Evolutionary conservation across 1,140 invertebrate species (phyloP).

Genomic region (Eubasilissa regina): DNA sequence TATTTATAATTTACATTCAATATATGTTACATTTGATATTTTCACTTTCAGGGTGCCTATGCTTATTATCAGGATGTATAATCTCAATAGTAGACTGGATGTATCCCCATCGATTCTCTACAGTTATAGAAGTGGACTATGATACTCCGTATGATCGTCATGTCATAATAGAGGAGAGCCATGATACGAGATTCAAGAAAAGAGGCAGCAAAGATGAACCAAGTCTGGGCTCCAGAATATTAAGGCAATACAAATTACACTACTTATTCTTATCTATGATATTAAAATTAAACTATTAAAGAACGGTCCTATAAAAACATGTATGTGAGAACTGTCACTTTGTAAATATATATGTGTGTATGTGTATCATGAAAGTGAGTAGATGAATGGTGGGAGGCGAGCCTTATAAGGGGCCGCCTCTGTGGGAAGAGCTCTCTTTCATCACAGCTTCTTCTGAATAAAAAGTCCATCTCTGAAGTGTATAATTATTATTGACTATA

Average conservation of each 20-base stretch:
- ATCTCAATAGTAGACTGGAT: slow-evolving; percentile 88
- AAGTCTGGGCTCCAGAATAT: slow-evolving; percentile 75
- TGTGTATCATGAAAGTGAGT: too few species aligned
- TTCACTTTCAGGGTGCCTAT: slow-evolving; percentile 79
- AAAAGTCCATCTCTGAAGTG: too few species aligned
- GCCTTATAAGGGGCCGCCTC: too few species aligned
- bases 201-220: slow-evolving; percentile 77
- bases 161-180: slow-evolving; percentile 91
- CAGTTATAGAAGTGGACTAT: slow-evolving; percentile 93
- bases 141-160: slow-evolving; percentile 94
- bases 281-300: not conserved
- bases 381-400: too few species aligned
- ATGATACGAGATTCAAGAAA: slow-evolving; percentile 81
- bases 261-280: not conserved
- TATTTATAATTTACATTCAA: too few species aligned
- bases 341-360: too few species aligned
- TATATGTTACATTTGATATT: not conserved
- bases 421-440: too few species aligned
- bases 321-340: too few species aligned
- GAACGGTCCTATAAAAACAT: not conserved
- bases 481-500: too few species aligned
- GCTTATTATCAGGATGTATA: slow-evolving; percentile 81
- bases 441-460: too few species aligned
- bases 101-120: slow-evolving; percentile 93
- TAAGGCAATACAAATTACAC: slow-evolving; percentile 67